Evolutionary conservation across 2,888 invertebrate genomes (phyloP), one percentile per base, ranked within the genome.

Genomic region (Macrosiphum euphorbiae): DNA sequence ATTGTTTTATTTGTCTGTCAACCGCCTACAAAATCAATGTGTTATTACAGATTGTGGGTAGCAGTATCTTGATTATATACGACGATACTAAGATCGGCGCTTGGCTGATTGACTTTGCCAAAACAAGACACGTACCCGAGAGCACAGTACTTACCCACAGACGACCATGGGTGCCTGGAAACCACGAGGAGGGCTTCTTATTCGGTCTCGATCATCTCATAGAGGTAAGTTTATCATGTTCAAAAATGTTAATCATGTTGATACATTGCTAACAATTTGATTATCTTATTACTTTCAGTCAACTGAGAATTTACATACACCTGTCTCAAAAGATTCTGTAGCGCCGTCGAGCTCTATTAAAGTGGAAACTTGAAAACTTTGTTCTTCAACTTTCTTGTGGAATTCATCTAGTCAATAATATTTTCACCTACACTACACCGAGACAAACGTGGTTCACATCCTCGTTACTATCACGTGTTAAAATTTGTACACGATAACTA

Each of bases 61-160:
- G 99, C 96, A 99, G 99, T 96, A 97, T 99, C 95, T 98, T 99
- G 95, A 97, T 99, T 95, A 98, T 99, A 94, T 98, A 98, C 96
- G 99, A 99, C 95, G 97, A 98, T 94, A 97, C 97, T 94, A 97
- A 97, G 95, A 98, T 98, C 67, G 99, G 99, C 50, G 98, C 98
- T 16, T 99, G 99, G 99, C 96, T 99, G 95, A 99, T 99, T 95
- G 99, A 99, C 96, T 99, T 99, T 96, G 99, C 99, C 90, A 99
- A 99, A 96, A 98, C 99, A 0, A 97, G 98, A 92, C 96, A 97
- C 92, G 96, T 99, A 89, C 97, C 98, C 0, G 96, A 97, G 47
- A 97, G 97, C 24, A 95, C 96, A 50, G 96, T 96, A 91, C 97
- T 99, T 35, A 97, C 97, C 95, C 99, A 99, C 96, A 97, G 98